These are phyloP conservation scores for Hylia prasina DNA, from an alignment of 2,113 vertebrate species.

Conservation along the genomic window DNA sequence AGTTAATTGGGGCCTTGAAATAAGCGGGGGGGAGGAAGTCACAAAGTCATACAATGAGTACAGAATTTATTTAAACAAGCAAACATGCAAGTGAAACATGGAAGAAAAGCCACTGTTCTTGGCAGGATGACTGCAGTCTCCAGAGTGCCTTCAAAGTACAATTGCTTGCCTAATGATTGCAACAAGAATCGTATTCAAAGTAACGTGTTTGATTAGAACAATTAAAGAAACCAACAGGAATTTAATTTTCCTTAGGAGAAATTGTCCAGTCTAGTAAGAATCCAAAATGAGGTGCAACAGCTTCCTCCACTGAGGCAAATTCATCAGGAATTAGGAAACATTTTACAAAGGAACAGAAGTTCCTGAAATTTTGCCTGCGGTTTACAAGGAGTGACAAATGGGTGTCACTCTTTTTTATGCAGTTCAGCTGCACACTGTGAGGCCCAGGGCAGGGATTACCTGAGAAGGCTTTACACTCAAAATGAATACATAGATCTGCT, in stretches of 20 bases:
- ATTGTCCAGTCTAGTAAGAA: background rate
- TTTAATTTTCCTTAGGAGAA: background rate
- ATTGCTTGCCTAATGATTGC: background rate
- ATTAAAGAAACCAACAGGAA: background rate
- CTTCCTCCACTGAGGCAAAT: background rate
- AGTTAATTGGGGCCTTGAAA: background rate
- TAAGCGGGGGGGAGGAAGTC: background rate
- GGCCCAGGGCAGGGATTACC: background rate
- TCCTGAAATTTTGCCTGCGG: background rate
- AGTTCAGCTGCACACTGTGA: background rate
- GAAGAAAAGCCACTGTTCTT: background rate
- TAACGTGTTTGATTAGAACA: background rate
- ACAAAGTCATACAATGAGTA: background rate
- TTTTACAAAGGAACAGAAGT: background rate
- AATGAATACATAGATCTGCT: background rate
- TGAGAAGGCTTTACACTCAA: background rate
- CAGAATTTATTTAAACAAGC: constrained; percentile 5
- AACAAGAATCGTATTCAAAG: background rate
- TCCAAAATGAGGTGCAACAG: background rate
- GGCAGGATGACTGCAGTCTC: background rate
- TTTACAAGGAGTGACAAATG: background rate
- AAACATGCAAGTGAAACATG: background rate
- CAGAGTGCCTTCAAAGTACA: background rate
- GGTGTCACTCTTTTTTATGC: background rate
- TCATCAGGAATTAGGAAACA: background rate